phyloP scores from a whole-genome alignment of 1,140 invertebrate genomes.

The Panulirus ornatus region DNA sequence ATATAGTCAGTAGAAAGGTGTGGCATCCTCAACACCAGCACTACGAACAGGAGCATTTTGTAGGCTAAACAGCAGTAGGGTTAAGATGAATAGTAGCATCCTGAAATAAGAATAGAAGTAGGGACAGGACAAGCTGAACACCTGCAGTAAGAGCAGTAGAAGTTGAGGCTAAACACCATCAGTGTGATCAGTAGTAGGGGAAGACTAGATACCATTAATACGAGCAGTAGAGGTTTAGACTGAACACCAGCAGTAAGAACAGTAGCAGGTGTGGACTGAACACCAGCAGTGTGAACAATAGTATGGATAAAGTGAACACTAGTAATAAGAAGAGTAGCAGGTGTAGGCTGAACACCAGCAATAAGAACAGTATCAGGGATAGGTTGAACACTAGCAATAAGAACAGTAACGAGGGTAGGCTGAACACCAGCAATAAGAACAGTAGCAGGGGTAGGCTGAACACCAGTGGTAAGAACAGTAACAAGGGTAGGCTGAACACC shows the following conservation, averaged over 20 bases:
- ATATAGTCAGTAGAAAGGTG: neutral
- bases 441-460: neutral
- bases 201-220: too few species aligned
- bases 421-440: neutral
- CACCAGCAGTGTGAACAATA: too few species aligned
- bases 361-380: neutral
- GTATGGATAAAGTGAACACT: neutral
- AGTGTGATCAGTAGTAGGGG: too few species aligned
- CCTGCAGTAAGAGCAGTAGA: too few species aligned
- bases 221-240: too few species aligned
- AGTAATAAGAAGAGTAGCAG: neutral
- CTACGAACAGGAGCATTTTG: neutral
- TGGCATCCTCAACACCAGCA: neutral
- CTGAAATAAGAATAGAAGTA: too few species aligned
- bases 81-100: too few species aligned
- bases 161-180: too few species aligned
- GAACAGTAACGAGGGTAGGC: neutral
- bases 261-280: neutral
- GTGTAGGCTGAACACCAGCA: neutral
- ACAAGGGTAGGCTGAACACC: neutral
- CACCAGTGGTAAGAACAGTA: neutral
- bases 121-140: too few species aligned
- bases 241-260: neutral
- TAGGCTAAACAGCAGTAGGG: too few species aligned
- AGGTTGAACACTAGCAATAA: neutral